Evolutionary conservation across 2,797 vertebrate genomes (phyloP).

Genomic region (Lates japonicus): DNA sequence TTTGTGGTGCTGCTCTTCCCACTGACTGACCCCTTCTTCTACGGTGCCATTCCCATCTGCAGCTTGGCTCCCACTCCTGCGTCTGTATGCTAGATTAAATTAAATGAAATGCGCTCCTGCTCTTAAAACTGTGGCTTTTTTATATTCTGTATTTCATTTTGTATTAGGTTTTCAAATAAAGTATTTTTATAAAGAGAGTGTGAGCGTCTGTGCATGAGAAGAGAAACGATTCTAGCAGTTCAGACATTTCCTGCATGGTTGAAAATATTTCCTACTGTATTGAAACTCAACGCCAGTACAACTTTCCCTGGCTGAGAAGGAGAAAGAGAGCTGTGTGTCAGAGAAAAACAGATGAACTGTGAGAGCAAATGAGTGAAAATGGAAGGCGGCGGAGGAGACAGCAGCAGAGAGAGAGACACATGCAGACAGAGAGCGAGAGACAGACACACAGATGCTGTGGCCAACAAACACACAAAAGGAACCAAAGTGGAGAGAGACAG

Average conservation of each 20-base stretch:
- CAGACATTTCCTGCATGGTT: conserved; percentile 78
- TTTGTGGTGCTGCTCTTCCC: conserved; percentile 88
- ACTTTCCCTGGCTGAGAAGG: conserved; percentile 50
- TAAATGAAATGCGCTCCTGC: conserved; percentile 14
- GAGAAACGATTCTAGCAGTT: conserved; percentile 48
- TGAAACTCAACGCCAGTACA: conserved; percentile 70
- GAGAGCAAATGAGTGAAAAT: conserved; percentile 35
- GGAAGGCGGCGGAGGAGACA: conserved; percentile 2
- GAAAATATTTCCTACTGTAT: conserved; percentile 79
- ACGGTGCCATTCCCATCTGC: conserved; percentile 83
- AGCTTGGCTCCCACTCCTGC: conserved; percentile 72
- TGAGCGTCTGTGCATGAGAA: conserved; percentile 21
- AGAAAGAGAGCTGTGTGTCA: conserved; percentile 19
- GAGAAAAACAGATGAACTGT: conserved; percentile 63
- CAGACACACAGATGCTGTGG: conserved; percentile 29
- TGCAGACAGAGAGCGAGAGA: conserved; percentile 40
- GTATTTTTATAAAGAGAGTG: conserved; percentile 8
- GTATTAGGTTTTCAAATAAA: conserved; percentile 27
- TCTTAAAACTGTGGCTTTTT: conserved; percentile 13
- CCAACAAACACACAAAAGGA: conserved; percentile 53
- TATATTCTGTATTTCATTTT: conserved; percentile 37
- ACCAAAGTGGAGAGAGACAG: conserved; percentile 30
- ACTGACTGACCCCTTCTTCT: conserved; percentile 87
- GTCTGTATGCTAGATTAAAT: conserved; percentile 70
- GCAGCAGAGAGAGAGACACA: conserved; percentile 32